Conservation (phyloP, 2,797 vertebrate species). For the Lateolabrax maculatus region DNA sequence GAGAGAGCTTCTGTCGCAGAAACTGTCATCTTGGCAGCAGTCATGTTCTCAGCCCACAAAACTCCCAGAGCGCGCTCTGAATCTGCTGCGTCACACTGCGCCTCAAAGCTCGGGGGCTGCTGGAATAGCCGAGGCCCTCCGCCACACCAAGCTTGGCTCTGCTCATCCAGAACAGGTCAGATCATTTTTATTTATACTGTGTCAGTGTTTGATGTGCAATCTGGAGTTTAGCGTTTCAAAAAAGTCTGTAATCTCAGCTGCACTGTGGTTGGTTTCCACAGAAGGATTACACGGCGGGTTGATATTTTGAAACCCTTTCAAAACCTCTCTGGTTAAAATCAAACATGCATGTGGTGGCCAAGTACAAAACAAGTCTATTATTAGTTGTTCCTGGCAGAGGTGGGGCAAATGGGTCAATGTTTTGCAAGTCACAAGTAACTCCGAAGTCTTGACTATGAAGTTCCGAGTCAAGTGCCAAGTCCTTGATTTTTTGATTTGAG, state of each 20-base stretch:
- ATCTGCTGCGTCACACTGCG: conserved; percentile 88
- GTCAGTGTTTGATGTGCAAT: neutral
- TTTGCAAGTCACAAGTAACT: neutral
- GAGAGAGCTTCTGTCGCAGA: conserved; percentile 89
- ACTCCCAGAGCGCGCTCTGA: conserved; percentile 88
- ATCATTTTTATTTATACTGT: neutral
- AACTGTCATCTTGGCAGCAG: conserved; percentile 89
- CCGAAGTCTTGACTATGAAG: neutral
- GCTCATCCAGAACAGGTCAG: conserved; percentile 83
- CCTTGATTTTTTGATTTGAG: neutral
- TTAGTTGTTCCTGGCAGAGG: neutral
- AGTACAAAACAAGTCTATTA: neutral
- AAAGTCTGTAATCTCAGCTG: neutral
- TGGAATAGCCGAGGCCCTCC: conserved; percentile 86
- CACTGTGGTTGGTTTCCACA: neutral
- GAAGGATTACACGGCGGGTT: neutral
- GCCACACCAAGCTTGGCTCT: conserved; percentile 83
- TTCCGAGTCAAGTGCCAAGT: neutral
- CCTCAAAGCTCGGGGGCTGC: conserved; percentile 84
- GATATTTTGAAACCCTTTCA: neutral
- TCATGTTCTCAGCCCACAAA: conserved; percentile 89
- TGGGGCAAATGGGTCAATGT: neutral
- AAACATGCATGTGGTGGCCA: neutral
- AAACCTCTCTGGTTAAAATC: conserved; percentile 1
- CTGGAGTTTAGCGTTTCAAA: neutral